Evolutionary conservation across 2,888 invertebrate genomes (phyloP), one percentile per base, ranked within the genome.

Genomic region (Pollenia griseotomentosa): DNA sequence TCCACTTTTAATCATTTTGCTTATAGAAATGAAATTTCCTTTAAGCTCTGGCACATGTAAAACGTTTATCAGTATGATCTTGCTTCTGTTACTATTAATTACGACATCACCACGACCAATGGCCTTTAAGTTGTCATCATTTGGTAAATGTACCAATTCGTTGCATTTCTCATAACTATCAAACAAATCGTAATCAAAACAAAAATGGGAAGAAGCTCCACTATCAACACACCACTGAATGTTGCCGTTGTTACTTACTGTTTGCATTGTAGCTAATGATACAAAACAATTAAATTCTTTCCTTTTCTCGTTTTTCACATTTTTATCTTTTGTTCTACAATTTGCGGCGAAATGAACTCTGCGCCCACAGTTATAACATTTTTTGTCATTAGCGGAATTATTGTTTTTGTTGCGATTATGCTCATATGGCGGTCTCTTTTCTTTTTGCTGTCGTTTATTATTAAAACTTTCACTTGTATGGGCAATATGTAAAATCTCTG

Each of bases 141-240:
- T 75, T 14, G 75, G 63, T 7, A 63, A 75, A 75, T 75, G 66
- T 8, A 66, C 55, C 14, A 19, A 42, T n/a, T 68, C 66, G 46
- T 40, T 10, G 16, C 10, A 57, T 68, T 78, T 68, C 10, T 68
- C 78, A 55, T 78, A 68, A 0, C 11, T 19, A 19, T 57, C 33
- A 19, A 59, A 78, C 7, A 68, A 10, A 8, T 68, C 14, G 19
- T 44, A 33, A 48, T 68, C 33, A n/a, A 23, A 23, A 23, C 16
- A 77, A 61, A 61, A 55, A 74, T 74, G 73, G 2, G 73, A 74
- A 14, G 73, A 59, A 59, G 77, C 77, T 2, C 66, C 65, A 66
- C 77, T 77, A n/a, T 66, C 77, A 1, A 74, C 44, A 65, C 66
- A 77, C 75, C 75, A 75, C 10, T 65, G 63, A 4, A 65, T n/a